Percentiles rank a stretch among this genome's conserved stretches.
These are phyloP conservation scores for Peromyscus aztecus DNA, from an alignment of 2,797 vertebrate genomes.

Conservation along the genomic window DNA sequence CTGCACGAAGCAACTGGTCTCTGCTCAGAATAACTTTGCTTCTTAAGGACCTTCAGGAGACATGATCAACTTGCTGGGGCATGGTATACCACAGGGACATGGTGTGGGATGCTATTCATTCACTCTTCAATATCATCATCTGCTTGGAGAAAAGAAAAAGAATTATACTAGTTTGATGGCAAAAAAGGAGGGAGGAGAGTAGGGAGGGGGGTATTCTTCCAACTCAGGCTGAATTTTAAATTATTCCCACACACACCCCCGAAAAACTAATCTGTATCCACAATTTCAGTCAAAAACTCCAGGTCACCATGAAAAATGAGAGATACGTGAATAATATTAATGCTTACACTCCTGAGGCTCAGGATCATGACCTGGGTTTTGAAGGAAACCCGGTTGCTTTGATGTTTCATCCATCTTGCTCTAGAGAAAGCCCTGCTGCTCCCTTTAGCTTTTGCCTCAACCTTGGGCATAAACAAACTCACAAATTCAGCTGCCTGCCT, in stretches of 20 bases:
- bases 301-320: slow-evolving; percentile 52
- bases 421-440: not conserved
- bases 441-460: not conserved
- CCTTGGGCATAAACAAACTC: slow-evolving; percentile 23
- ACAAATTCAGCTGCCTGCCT: not conserved
- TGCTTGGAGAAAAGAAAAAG: not conserved
- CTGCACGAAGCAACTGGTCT: not conserved
- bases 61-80: not conserved
- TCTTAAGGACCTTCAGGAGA: not conserved
- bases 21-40: not conserved
- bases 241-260: not conserved
- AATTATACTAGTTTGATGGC: not conserved
- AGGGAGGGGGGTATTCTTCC: not conserved
- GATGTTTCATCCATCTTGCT: slow-evolving; percentile 55
- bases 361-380: slow-evolving; percentile 54
- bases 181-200: not conserved
- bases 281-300: slow-evolving; percentile 41
- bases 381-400: slow-evolving; percentile 51
- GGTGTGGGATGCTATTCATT: not conserved
- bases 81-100: not conserved
- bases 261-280: slow-evolving; percentile 14
- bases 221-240: slow-evolving; percentile 36
- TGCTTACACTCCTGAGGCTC: not conserved
- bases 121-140: slow-evolving; percentile 1
- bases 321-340: slow-evolving; percentile 53